phyloP scores from a whole-genome alignment of 2,888 invertebrate genomes.

The Lottia gigantea region DNA sequence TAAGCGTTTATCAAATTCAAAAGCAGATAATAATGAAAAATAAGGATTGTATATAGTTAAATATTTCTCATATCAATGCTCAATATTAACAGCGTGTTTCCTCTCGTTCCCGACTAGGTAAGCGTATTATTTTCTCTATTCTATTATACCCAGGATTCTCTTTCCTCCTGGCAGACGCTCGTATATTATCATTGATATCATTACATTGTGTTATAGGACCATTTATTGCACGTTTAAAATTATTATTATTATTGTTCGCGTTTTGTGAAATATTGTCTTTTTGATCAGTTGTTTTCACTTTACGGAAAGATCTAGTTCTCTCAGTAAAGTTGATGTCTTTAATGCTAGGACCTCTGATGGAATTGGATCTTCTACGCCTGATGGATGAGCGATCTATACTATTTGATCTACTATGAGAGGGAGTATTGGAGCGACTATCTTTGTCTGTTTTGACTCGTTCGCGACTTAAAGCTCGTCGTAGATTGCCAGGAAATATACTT shows the following conservation, averaged over 20 bases:
- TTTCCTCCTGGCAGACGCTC: too few relatives aligned
- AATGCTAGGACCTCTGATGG: conserved; percentile 37
- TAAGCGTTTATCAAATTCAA: too few relatives aligned
- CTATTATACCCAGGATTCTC: too few relatives aligned
- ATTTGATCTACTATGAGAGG: conserved; percentile 29
- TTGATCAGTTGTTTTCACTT: conserved; percentile 30
- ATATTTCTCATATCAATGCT: too few relatives aligned
- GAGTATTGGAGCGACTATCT: conserved; percentile 28
- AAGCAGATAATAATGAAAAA: too few relatives aligned
- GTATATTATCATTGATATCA: too few relatives aligned
- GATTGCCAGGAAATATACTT: conserved; percentile 37
- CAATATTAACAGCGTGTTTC: neutral
- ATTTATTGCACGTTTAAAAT: too few relatives aligned
- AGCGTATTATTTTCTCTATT: neutral
- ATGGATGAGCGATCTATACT: conserved; percentile 20
- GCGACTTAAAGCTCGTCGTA: conserved; percentile 37
- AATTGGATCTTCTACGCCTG: conserved; percentile 30
- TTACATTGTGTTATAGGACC: too few relatives aligned
- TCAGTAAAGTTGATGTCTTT: conserved; percentile 52
- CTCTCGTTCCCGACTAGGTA: neutral
- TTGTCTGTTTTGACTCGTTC: conserved; percentile 32
- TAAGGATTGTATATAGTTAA: too few relatives aligned
- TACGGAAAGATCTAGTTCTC: conserved; percentile 51
- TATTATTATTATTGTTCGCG: too few relatives aligned
- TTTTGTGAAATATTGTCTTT: neutral